Percentiles rank a stretch among this genome's conserved stretches.
phyloP scores from a whole-genome alignment of 1,140 invertebrate genomes.

The Pseudomyrmex sp. region DNA sequence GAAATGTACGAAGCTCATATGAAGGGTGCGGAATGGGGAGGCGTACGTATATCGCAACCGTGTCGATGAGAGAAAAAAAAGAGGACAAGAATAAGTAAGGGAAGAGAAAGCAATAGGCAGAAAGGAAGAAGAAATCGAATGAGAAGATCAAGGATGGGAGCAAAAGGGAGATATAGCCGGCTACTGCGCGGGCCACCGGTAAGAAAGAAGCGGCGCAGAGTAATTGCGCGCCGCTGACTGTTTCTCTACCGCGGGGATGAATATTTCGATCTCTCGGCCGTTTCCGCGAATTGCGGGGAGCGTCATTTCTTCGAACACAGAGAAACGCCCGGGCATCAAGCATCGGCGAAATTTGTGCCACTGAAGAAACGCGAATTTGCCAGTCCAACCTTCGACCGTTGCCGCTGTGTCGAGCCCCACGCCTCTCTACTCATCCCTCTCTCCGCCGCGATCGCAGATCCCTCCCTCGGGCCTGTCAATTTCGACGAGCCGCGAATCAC shows the following conservation, averaged over 20 bases:
- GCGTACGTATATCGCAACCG: conserved; percentile 51
- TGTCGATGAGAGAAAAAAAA: conserved; percentile 57
- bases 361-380: conserved; percentile 31
- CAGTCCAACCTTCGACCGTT: neutral
- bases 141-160: neutral
- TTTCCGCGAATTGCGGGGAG: conserved; percentile 72
- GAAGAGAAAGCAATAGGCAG: conserved; percentile 19
- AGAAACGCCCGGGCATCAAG: conserved; percentile 11
- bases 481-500: conserved; percentile 44
- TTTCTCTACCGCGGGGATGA: conserved; percentile 76
- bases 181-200: conserved; percentile 70
- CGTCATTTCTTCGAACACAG: conserved; percentile 58
- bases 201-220: conserved; percentile 61
- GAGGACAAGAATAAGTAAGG: conserved; percentile 26
- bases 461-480: conserved; percentile 41
- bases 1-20: conserved; percentile 20
- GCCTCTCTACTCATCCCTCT: neutral
- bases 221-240: conserved; percentile 73
- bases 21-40: conserved; percentile 43
- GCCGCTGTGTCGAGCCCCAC: neutral
- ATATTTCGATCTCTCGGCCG: conserved; percentile 74
- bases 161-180: conserved; percentile 40
- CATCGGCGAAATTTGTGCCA: conserved; percentile 59
- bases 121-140: conserved; percentile 38
- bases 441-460: conserved; percentile 18